These are phyloP conservation scores for Pygoscelis antarcticus DNA, from an alignment of 2,113 vertebrate genomes.

Conservation along the genomic window DNA sequence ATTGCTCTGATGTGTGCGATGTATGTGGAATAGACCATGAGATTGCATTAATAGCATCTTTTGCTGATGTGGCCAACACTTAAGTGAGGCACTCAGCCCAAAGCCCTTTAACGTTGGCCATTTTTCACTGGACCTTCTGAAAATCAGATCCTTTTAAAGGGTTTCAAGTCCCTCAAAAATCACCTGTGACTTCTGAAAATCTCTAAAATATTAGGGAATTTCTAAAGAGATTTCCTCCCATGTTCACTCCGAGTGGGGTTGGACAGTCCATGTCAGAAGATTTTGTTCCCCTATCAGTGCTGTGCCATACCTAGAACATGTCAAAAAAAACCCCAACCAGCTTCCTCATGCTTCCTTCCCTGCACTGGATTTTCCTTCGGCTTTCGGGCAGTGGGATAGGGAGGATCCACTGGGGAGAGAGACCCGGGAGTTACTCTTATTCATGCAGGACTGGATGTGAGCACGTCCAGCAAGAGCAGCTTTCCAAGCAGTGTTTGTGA, in stretches of 20 bases:
- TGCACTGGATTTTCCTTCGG: not conserved
- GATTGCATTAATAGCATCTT: not conserved
- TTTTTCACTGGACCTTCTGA: not conserved
- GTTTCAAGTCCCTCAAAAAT: not conserved
- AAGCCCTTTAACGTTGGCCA: not conserved
- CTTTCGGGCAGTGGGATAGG: not conserved
- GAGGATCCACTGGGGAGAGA: not conserved
- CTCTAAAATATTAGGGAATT: not conserved
- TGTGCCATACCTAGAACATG: not conserved
- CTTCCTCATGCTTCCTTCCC: not conserved
- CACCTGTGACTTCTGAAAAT: not conserved
- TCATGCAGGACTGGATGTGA: not conserved
- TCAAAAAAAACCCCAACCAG: not conserved
- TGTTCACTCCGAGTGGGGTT: fast-evolving
- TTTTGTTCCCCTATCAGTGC: not conserved
- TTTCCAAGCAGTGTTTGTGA: not conserved
- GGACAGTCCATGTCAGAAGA: not conserved
- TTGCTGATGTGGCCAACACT: not conserved
- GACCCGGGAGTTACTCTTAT: fast-evolving
- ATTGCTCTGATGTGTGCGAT: not conserved
- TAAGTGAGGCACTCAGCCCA: not conserved
- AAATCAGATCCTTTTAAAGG: not conserved
- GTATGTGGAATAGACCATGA: not conserved
- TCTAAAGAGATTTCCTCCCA: not conserved
- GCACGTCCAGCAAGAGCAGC: not conserved